Conservation (phyloP, 2,888 invertebrate genomes). For the Pheosia tremula region DNA sequence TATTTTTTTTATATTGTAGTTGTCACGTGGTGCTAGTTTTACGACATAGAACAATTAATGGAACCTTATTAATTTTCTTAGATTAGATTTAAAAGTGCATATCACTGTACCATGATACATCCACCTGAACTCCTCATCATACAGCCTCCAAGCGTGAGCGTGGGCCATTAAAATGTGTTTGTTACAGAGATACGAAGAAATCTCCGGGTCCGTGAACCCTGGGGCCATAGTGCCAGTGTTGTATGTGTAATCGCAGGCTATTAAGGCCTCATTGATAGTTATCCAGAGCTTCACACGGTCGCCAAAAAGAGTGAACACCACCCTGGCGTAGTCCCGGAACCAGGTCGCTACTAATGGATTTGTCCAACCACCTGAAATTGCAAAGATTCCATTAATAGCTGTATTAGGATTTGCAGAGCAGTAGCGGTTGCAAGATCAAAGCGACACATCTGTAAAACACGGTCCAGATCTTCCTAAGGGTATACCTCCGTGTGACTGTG, state of each 20-base stretch:
- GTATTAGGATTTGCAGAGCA: too few species aligned
- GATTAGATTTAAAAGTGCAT: too few species aligned
- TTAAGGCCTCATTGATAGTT: constrained; percentile 88
- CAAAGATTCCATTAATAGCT: neutral
- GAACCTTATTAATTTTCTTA: too few species aligned
- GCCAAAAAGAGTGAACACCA: constrained; percentile 80
- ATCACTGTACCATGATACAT: constrained; percentile 66
- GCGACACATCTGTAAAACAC: too few species aligned
- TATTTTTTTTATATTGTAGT: too few species aligned
- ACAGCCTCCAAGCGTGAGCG: constrained; percentile 85
- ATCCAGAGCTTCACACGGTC: constrained; percentile 87
- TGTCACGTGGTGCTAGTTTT: too few species aligned
- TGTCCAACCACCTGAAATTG: constrained; percentile 78
- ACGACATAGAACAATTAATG: too few species aligned
- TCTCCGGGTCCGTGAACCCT: constrained; percentile 54
- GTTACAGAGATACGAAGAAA: constrained; percentile 83
- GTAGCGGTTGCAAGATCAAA: too few species aligned
- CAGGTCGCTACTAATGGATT: constrained; percentile 71
- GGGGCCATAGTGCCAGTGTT: constrained; percentile 69
- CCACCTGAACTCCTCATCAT: constrained; percentile 79
- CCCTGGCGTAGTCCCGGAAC: constrained; percentile 84
- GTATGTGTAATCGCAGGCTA: constrained; percentile 66
- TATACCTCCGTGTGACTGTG: too few species aligned
- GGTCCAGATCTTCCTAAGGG: too few species aligned
- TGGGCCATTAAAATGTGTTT: constrained; percentile 88